Base-by-base conservation (phyloP, 2,113 vertebrate genomes). In the Toxotes jaculatrix region DNA sequence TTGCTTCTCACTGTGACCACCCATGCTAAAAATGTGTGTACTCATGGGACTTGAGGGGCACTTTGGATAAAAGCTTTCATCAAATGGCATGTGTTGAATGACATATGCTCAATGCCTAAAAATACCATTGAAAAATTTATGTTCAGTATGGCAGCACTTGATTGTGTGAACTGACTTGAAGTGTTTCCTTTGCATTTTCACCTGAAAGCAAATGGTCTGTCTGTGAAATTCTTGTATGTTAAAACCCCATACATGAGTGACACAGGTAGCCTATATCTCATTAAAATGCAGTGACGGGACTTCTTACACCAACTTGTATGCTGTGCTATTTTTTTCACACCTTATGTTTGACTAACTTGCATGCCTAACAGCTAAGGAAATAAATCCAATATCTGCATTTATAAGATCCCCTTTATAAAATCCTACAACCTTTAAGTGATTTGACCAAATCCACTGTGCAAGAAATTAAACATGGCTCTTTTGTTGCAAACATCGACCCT, bases 31-130 rank as follows among this genome's bases (percentile, higher is more conserved):
- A 75, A 62, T 72, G 59, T 77, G 14, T 75, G 23, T 42, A 61
- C 61, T 72, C 65, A 17, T 7, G 10, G 31, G 59, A 55, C 21
- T 65, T 34, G 27, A 42, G 21, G 31, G 57, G 61, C 71, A 82
- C 71, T 31, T 43, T 65, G 23, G 68, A 77, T 83, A 66, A 86
- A 85, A 86, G 55, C 73, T 63, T 83, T 45, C 16, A 68, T 68
- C 31, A 77, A 78, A 81, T 83, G 63, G 38, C 62, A 77, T 80
- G 36, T 31, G 65, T 82, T 76, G 42, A 82, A 64, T 83, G 70
- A 57, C 61, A 64, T 55, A 67, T 16, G 36, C 27, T 69, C 43
- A 51, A 66, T 71, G 59, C 17, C 27, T 65, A 87, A 83, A 88
- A 80, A 82, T 85, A 77, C 19, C 14, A 47, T 7, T 42, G 19